These are phyloP conservation scores for Umimayanthus chanpuru DNA, from an alignment of 92 coral and sea anemone species.

Conservation along the genomic window DNA sequence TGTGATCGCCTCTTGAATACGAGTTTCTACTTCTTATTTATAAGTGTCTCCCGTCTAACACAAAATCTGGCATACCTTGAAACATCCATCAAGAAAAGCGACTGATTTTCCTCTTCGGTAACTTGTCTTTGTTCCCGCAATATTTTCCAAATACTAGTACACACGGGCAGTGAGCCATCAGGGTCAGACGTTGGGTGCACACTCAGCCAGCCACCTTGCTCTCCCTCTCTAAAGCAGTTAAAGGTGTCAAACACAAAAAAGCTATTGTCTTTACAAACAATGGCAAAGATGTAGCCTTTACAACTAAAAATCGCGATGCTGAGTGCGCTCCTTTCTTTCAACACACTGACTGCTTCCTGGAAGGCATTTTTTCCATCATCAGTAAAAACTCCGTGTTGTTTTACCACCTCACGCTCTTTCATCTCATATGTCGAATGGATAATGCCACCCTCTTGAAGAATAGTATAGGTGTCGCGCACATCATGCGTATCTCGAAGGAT, in stretches of 20 bases:
- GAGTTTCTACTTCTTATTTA: too few relatives aligned
- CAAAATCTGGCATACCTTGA: neutral
- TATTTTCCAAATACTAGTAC: neutral
- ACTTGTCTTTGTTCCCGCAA: neutral
- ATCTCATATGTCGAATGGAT: too few relatives aligned
- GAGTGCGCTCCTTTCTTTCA: neutral
- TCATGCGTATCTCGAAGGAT: too few relatives aligned
- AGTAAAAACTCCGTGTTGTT: neutral
- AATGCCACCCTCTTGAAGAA: too few relatives aligned
- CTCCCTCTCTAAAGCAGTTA: neutral
- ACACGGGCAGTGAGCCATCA: neutral
- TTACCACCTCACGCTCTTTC: neutral
- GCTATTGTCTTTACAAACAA: neutral
- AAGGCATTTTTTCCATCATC: neutral
- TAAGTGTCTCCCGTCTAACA: too few relatives aligned
- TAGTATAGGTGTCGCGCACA: too few relatives aligned
- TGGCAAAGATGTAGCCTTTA: neutral
- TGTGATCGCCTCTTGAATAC: too few relatives aligned
- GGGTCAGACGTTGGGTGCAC: neutral
- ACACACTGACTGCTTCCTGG: neutral
- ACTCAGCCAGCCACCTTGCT: neutral
- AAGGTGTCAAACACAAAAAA: neutral
- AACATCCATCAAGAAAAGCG: neutral
- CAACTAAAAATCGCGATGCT: constrained; percentile 1
- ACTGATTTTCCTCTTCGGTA: neutral